Evolutionary conservation across 1,140 invertebrate genomes (phyloP).

Genomic region (Saccostrea cuccullata): DNA sequence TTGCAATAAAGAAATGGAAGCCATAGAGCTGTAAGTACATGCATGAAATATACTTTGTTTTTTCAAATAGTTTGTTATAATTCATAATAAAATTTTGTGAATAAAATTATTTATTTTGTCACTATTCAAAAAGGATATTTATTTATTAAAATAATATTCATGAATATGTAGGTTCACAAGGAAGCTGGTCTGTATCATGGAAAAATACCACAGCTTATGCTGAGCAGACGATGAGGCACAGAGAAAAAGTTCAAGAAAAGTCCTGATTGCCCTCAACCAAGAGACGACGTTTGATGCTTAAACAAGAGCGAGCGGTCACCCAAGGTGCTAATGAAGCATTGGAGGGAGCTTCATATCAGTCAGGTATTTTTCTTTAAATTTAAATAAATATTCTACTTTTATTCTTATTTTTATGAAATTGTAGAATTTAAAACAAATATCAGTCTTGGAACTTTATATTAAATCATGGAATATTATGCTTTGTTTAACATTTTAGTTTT

Average conservation of each 20-base stretch:
- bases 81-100: neutral
- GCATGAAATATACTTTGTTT: neutral
- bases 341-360: constrained; percentile 49
- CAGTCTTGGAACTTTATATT: too few relatives aligned
- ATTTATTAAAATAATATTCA: neutral
- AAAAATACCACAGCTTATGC: neutral
- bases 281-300: constrained; percentile 44
- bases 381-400: too few relatives aligned
- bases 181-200: neutral
- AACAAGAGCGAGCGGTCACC: constrained; percentile 46
- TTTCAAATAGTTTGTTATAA: neutral
- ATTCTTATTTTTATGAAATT: too few relatives aligned
- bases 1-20: neutral
- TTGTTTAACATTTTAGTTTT: neutral
- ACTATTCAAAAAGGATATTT: neutral
- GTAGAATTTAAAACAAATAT: too few relatives aligned
- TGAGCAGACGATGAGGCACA: neutral
- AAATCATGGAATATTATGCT: too few relatives aligned
- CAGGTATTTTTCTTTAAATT: constrained; percentile 32
- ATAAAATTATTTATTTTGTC: neutral
- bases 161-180: neutral
- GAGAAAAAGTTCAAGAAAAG: neutral
- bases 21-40: neutral
- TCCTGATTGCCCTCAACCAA: constrained; percentile 36
- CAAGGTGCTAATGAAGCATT: constrained; percentile 48